Base-by-base conservation (phyloP, 2,797 vertebrate species). In the Hippocampus kuda region DNA sequence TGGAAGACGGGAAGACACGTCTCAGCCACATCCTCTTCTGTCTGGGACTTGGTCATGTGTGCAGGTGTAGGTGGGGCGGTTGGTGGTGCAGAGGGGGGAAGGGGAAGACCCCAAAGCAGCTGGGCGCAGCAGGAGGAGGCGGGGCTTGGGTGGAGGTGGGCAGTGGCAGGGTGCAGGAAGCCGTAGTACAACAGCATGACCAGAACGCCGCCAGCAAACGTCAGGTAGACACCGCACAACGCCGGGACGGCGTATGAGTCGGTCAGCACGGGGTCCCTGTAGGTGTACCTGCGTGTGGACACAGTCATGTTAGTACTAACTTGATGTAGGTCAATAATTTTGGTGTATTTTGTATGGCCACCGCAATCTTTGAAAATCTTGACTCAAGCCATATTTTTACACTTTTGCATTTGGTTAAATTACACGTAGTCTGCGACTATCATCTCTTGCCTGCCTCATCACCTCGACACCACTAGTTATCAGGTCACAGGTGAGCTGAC, bases 1-100 rank as follows among this genome's bases (percentile, higher is more conserved):
- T 99, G 95, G 91, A 99, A 99, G 87, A 98, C 97, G 68, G 97
- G 95, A 83, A 98, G 93, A 90, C 95, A 98, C 80, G 93, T 92
- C 86, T 97, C 95, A 60, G 93, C 92, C 80, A 94, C 91, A 70
- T 95, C 94, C 66, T 91, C 91, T 46, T 87, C 87, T 16, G 87
- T 89, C 77, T 83, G 72, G 0, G 87, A 88, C 72, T 83, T 85
- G 77, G 81, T 38, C 85, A 88, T 81, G 77, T 85, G 89, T 3
- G 89, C 89, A 0, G 89, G 87, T 3, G 89, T 88, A 86, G 94
- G 92, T 41, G 95, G 94, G 2, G 94, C 93, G 75, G 94, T 94
- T 81, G 95, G 95, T 78, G 97, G 95, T 66, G 95, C 92, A 66
- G 95, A 96, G n/a, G 97, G 96, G 68, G 97, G 97, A 69, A 99